Evolutionary conservation across 2,113 vertebrate species (phyloP), one percentile per base, ranked within the genome.

Genomic region (Ifrita kowaldi): DNA sequence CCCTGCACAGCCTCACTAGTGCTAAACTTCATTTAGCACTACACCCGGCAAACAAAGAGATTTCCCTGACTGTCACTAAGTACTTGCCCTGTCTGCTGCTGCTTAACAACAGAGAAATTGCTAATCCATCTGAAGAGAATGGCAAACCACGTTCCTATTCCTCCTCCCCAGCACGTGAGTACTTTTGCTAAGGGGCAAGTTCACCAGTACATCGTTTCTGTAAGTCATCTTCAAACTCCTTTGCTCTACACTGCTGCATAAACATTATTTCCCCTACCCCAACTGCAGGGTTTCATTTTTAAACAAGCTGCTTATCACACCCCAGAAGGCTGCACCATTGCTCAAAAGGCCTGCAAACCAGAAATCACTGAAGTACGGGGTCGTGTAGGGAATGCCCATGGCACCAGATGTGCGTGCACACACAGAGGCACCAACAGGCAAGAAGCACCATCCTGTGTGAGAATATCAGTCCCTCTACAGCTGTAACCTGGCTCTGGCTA

Each of bases 361-460:
- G 5, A 63, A 55, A 14, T 7, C 42, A 19, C 62, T 59, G 62
- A 33, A 53, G 56, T 13, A 13, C 1, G 6, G 10, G 4, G 57
- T 3, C 4, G 26, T 2, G n/a, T 0, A 52, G 39, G 60, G 35
- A 68, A 80, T 7, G 32, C 16, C 10, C 4, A 8, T 1, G 15
- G n/a, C 39, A 49, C 35, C 63, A 4, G 20, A 21, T 30, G 24
- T 19, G 30, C 35, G 24, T 0, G 7, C 5, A 20, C 5, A 63
- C 22, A 39, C 3, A 32, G 10, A 63, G 35, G 18, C 3, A 49
- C 2, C 26, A 39, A 15, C 7, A 41, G 4, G 0, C 13, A 49
- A 55, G 65, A 88, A 37, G 2, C 30, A 49, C 7, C 62, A 39
- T 10, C 42, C 56, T 49, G 2, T 5, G 17, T 4, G 41, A 63